A percentile compares a stretch with the other conserved stretches of the same genome.
Conservation (phyloP, 2,113 vertebrate genomes). For the Leptocoma aspasia region DNA sequence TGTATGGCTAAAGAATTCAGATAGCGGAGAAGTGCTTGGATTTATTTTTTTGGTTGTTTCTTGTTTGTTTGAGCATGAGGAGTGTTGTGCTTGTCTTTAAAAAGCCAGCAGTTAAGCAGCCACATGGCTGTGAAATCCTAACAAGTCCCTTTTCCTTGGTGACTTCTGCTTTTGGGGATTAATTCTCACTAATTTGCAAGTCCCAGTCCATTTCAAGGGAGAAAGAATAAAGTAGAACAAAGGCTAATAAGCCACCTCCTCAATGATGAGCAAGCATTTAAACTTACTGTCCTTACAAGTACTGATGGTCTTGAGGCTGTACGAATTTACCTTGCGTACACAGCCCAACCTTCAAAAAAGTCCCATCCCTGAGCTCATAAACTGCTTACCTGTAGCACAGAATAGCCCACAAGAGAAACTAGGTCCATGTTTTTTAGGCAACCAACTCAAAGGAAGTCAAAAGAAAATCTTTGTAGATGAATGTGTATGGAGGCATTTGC, state of each 20-base stretch:
- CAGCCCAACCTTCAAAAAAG: neutral
- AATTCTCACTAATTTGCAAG: neutral
- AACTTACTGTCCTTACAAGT: neutral
- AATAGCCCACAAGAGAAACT: neutral
- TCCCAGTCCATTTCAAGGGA: neutral
- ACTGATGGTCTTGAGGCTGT: neutral
- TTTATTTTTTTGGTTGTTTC: neutral
- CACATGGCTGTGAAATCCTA: neutral
- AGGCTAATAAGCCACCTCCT: neutral
- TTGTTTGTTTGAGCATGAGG: neutral
- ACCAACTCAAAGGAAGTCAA: neutral
- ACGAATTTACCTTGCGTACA: neutral
- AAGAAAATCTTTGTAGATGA: neutral
- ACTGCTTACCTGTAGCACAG: neutral
- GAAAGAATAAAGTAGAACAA: neutral
- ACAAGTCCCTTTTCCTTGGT: neutral
- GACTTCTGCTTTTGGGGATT: neutral
- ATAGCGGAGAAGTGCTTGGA: neutral
- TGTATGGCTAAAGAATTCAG: neutral
- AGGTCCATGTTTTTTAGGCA: neutral
- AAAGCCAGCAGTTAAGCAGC: neutral
- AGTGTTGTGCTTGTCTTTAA: neutral
- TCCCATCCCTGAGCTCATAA: neutral
- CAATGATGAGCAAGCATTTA: neutral
- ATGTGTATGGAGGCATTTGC: neutral